phyloP scores from a whole-genome alignment of 2,113 vertebrate genomes.

The Orycteropus afer region DNA sequence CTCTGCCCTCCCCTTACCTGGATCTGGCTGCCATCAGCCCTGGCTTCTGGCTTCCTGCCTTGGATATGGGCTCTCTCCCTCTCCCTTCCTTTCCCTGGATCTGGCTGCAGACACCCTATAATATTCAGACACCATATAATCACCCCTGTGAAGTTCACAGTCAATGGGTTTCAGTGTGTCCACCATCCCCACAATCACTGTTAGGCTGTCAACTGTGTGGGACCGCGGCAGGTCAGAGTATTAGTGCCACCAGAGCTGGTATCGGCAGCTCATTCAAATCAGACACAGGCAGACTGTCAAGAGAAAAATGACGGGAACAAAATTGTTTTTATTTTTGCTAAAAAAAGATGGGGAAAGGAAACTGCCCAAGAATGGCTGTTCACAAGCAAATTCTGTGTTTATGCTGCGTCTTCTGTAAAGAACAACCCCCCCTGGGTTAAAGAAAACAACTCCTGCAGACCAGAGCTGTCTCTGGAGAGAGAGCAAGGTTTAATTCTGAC shows the following conservation, averaged over 20 bases:
- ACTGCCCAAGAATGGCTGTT: background rate
- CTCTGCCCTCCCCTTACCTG: too few species aligned
- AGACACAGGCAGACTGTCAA: background rate
- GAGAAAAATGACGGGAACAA: constrained; percentile 25
- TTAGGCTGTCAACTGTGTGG: too few species aligned
- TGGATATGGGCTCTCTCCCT: too few species aligned
- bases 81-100: too few species aligned
- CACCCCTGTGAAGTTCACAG: too few species aligned
- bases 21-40: too few species aligned
- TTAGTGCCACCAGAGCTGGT: background rate
- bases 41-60: too few species aligned
- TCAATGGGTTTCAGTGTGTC: too few species aligned
- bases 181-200: too few species aligned
- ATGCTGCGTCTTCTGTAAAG: background rate
- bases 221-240: background rate
- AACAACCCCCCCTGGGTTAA: background rate
- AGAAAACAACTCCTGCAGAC: background rate
- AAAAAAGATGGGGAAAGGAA: background rate
- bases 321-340: constrained; percentile 27
- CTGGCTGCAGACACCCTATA: too few species aligned
- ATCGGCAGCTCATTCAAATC: background rate
- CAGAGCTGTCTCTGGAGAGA: constrained; percentile 32
- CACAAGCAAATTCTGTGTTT: background rate
- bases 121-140: too few species aligned
- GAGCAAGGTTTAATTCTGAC: background rate